Base-by-base conservation (phyloP, 2,113 vertebrate species). In the Copsychus sechellarum region DNA sequence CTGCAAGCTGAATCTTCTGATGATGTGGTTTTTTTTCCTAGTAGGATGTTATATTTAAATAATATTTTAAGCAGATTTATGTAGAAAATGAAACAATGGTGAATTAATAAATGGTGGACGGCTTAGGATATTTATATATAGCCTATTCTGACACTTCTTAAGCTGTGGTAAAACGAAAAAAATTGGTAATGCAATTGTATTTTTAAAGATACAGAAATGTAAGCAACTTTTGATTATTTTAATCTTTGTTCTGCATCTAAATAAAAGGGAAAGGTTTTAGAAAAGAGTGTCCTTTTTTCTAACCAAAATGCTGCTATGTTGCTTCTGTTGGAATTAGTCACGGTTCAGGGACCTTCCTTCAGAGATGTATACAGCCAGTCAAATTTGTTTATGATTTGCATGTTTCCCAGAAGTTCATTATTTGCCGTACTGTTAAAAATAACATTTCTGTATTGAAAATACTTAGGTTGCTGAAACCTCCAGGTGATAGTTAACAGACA, bases 51-150 rank as follows among this genome's bases (percentile, higher is more conserved):
- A 11, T 64, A 86, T 90, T 90, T 86, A 92, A 95, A 81, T 84
- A 82, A 69, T 88, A 88, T 88, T 90, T 94, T 82, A 45, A 77
- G 47, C 60, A 61, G 40, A 62, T 76, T 53, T 73, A 73, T 66
- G 56, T 91, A 89, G 82, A 92, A 73, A 78, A 81, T 79, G 16
- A 81, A 25, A 47, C 45, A 65, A 20, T 65, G 54, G n/a, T 64
- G 36, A 79, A 77, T 62, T 73, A 83, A 72, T 61, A 73, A 94
- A 81, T 34, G 62, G 64, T 90, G 62, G 33, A 56, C 57, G 71
- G 58, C 15, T 93, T 93, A 90, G 71, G 43, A 83, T 94, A 92
- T 88, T 88, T 94, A 74, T 72, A 48, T 66, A 20, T 80, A 79
- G 18, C 40, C 25, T 80, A 86, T 76, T 78, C 34, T 47, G 69